Percentiles rank a stretch among this genome's conserved stretches.
These are phyloP conservation scores for Aleiodes testaceus DNA, from an alignment of 2,888 invertebrate genomes.

Conservation along the genomic window DNA sequence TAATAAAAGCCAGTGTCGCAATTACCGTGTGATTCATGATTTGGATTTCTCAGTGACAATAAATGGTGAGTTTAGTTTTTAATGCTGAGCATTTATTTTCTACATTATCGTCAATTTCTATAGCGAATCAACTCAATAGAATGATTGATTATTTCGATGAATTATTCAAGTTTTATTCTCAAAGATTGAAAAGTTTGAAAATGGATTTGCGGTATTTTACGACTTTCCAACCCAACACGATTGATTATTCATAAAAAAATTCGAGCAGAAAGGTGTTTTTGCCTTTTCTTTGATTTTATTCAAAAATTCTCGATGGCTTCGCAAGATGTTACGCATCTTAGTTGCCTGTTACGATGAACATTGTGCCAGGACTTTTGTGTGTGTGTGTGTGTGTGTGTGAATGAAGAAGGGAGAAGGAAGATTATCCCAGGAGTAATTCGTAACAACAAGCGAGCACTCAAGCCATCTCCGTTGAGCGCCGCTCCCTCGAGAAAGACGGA, in stretches of 20 bases:
- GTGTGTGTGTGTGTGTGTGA: background rate
- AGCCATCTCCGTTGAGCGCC: slow-evolving; percentile 47
- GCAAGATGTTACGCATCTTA: no score
- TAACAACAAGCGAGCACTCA: slow-evolving; percentile 49
- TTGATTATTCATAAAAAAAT: no score
- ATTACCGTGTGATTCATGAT: slow-evolving; percentile 51
- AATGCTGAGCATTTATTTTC: background rate
- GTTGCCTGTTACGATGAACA: no score
- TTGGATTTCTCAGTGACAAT: slow-evolving; percentile 58
- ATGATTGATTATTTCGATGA: no score
- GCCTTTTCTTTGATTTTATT: background rate
- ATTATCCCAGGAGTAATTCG: slow-evolving; percentile 48
- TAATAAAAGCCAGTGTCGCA: slow-evolving; percentile 39
- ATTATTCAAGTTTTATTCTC: no score
- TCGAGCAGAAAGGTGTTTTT: background rate
- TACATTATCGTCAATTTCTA: background rate
- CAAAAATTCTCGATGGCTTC: background rate
- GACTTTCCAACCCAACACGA: no score
- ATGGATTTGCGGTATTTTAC: no score
- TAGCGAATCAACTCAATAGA: no score
- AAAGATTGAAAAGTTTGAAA: no score
- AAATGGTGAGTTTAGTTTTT: slow-evolving; percentile 57
- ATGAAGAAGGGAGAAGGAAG: slow-evolving; percentile 15
- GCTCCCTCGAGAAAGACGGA: slow-evolving; percentile 50
- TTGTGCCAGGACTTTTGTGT: no score